phyloP scores from a whole-genome alignment of 2,797 vertebrate species.

The Falco biarmicus region DNA sequence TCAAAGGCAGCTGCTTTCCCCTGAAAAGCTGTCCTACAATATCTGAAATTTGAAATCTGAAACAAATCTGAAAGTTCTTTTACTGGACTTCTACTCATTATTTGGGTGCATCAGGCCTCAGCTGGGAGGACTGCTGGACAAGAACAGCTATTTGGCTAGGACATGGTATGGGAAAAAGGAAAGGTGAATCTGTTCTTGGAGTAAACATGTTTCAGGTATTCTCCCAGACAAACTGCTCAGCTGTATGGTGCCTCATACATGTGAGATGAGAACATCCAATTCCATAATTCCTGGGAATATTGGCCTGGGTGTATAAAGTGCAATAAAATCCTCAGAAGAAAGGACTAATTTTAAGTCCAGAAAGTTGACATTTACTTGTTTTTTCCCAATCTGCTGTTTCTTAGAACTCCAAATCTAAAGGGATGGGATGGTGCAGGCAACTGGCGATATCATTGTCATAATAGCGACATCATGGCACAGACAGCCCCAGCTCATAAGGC shows the following conservation, averaged over 20 bases:
- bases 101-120: neutral
- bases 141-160: neutral
- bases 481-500: constrained; percentile 34
- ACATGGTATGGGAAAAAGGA: neutral
- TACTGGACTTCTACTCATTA: neutral
- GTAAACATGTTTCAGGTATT: neutral
- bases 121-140: neutral
- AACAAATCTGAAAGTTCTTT: neutral
- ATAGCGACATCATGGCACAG: constrained; percentile 23
- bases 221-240: neutral
- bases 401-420: constrained; percentile 41
- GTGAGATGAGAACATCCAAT: neutral
- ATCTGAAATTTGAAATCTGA: no score
- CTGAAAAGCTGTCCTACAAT: neutral
- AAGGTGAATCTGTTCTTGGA: neutral
- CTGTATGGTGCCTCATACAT: neutral
- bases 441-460: constrained; percentile 40
- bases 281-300: neutral
- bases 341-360: constrained; percentile 32
- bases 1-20: neutral
- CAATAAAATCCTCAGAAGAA: neutral
- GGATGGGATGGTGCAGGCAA: constrained; percentile 33
- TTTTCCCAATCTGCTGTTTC: constrained; percentile 59
- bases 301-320: neutral
- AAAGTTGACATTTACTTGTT: constrained; percentile 53